phyloP scores from a whole-genome alignment of 2,888 invertebrate genomes.

The Drosophila kambysellisi region DNA sequence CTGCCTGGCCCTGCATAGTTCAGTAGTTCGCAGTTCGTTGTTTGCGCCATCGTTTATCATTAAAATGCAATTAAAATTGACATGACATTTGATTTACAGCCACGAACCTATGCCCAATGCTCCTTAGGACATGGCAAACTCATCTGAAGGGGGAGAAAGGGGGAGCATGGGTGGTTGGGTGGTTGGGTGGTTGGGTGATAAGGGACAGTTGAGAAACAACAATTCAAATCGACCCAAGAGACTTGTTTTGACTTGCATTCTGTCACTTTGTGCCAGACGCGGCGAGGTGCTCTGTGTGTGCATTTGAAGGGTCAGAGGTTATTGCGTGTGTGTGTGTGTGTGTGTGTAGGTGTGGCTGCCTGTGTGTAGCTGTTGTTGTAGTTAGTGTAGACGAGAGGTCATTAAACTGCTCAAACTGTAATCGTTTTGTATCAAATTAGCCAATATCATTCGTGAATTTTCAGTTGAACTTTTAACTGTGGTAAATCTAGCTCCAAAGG shows the following conservation, averaged over 20 bases:
- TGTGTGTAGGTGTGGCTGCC: not conserved
- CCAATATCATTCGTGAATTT: not conserved
- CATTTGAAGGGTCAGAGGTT: not conserved
- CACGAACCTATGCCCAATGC: conserved; percentile 32
- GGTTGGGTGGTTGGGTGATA: no score
- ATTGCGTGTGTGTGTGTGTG: not conserved
- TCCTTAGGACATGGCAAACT: conserved; percentile 17
- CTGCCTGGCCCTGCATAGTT: not conserved
- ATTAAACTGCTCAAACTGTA: conserved; percentile 14
- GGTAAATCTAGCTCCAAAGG: no score
- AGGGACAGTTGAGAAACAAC: conserved; percentile 3
- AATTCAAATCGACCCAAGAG: conserved; percentile 53
- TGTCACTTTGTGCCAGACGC: conserved; percentile 37
- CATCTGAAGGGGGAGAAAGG: not conserved
- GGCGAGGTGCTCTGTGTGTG: not conserved
- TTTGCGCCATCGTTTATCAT: conserved; percentile 69
- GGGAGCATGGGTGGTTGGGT: not conserved
- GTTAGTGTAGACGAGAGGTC: conserved; percentile 14
- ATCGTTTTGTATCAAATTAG: not conserved
- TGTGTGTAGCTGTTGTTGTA: not conserved
- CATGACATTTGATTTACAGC: conserved; percentile 75
- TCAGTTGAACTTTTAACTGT: not conserved
- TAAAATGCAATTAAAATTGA: conserved; percentile 77
- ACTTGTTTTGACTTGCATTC: conserved; percentile 52
- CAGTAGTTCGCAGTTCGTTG: conserved; percentile 39